Evolutionary conservation across 2,888 invertebrate species (phyloP).

Genomic region (Drosophila buzzatii): DNA sequence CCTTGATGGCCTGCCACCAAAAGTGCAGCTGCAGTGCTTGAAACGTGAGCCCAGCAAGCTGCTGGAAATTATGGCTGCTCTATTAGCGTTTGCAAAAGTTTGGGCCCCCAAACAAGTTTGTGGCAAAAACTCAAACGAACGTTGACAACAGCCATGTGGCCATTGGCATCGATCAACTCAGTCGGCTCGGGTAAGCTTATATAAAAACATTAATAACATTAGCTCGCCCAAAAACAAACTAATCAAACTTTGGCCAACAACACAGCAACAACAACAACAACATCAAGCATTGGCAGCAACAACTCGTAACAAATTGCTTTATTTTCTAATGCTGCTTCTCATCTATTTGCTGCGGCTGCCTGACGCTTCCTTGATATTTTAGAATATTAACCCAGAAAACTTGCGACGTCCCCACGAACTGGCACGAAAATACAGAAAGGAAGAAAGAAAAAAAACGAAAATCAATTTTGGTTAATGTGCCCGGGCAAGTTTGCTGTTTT

Average conservation of each 20-base stretch:
- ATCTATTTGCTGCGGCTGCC: slow-evolving; percentile 15
- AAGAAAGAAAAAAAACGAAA: slow-evolving; percentile 55
- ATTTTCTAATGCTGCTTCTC: slow-evolving; percentile 57
- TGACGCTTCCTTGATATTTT: slow-evolving; percentile 39
- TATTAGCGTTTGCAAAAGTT: slow-evolving; percentile 49
- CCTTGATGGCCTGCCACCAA: background rate
- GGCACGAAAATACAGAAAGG: slow-evolving; percentile 16
- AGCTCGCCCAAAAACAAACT: slow-evolving; percentile 60
- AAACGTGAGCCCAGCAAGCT: slow-evolving; percentile 23
- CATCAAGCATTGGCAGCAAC: slow-evolving; percentile 11
- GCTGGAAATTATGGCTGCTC: slow-evolving; percentile 26
- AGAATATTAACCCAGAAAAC: slow-evolving; percentile 59
- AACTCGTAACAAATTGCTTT: slow-evolving; percentile 74
- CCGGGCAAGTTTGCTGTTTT: slow-evolving; percentile 33
- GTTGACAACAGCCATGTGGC: slow-evolving; percentile 24
- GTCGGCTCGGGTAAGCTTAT: slow-evolving; percentile 33
- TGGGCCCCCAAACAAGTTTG: slow-evolving; percentile 38
- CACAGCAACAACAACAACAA: slow-evolving; percentile 35
- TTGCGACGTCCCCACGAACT: slow-evolving; percentile 33
- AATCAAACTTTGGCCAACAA: slow-evolving; percentile 69
- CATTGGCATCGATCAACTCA: slow-evolving; percentile 46
- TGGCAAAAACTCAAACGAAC: slow-evolving; percentile 17
- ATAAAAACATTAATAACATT: slow-evolving; percentile 74
- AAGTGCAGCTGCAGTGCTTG: slow-evolving; percentile 23
- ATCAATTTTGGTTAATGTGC: slow-evolving; percentile 68